Base-by-base conservation (phyloP, 1,140 invertebrate species). In the Octopus sinensis region DNA sequence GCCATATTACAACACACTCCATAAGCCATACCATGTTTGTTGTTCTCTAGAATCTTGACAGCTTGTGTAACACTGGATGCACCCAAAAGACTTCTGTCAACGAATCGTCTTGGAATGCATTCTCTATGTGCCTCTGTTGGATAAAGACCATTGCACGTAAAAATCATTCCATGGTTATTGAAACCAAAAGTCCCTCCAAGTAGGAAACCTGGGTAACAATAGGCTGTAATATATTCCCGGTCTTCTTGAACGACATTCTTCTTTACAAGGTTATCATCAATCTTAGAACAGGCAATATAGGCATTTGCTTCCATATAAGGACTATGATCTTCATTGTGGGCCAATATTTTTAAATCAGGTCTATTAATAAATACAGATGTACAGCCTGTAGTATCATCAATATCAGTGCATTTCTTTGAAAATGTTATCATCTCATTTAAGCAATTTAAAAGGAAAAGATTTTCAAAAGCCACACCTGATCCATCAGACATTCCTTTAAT, bases 391-490 rank as follows among this genome's bases (percentile, higher is more conserved):
- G 6, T 6, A 17, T 77, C 76, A 4, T 77, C 43, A 53, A 52
- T 4, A 23, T 53, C 4, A 9, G 6, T 53, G 3, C 2, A 5
- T 17, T 77, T 43, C 3, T 77, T 77, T 51, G 23, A 13, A 53
- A 77, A 4, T 7, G 4, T 77, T 30, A 77, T 5, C 76, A 77
- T 77, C 43, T 79, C 78, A 6, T 79, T 79, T 54, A 68, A 54
- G 51, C 80, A 73, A 43, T 81, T 82, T 17, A 79, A 75, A 5
- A 84, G 54, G 76, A 84, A 84, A 23, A 84, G 23, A 13, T 79
- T 77, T 52, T 81, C 76, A 77, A 77, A 77, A 12, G 76, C 12
- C 5, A 77, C 76, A 9, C 76, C 76, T 52, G 76, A 77, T 4
- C 83, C 83, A 6, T 75, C 53, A 53, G 82, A 80, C 53, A 76